Conservation (phyloP, 2,888 invertebrate genomes). For the Cryptosula pallasiana region DNA sequence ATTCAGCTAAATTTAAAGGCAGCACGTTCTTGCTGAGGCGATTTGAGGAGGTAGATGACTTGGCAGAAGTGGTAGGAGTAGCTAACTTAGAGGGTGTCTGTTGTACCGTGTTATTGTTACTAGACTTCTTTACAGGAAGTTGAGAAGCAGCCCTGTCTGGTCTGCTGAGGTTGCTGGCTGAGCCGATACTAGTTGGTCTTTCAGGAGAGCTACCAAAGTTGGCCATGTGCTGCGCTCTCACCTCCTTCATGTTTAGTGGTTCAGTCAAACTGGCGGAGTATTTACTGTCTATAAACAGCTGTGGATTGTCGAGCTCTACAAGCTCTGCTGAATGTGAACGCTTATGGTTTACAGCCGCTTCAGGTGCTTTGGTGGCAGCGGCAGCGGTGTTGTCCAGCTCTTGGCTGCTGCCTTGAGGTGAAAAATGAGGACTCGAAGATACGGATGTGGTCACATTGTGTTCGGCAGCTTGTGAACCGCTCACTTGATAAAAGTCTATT, state of each 20-base stretch:
- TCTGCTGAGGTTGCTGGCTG: background rate
- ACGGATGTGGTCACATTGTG: background rate
- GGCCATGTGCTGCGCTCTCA: constrained; percentile 9
- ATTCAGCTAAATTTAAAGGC: constrained; percentile 2
- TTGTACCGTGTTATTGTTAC: constrained; percentile 12
- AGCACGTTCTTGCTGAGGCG: background rate
- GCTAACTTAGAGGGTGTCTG: constrained; percentile 7
- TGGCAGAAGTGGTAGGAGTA: background rate
- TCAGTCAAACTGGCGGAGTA: constrained; percentile 10
- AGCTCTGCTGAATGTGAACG: constrained; percentile 14
- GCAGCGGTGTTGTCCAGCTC: background rate
- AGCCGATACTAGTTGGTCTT: background rate
- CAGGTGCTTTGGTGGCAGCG: background rate
- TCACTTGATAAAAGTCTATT: constrained; percentile 41
- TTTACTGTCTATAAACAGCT: background rate
- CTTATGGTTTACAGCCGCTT: background rate
- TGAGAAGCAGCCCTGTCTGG: background rate
- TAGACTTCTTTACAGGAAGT: background rate
- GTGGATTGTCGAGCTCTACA: background rate
- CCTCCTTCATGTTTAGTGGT: constrained; percentile 16
- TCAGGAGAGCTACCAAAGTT: background rate
- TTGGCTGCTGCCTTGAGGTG: background rate
- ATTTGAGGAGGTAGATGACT: background rate
- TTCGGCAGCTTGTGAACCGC: background rate
- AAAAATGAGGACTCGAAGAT: background rate